Base-by-base conservation (phyloP, 2,113 vertebrate genomes). In the Diphyllodes magnificus region DNA sequence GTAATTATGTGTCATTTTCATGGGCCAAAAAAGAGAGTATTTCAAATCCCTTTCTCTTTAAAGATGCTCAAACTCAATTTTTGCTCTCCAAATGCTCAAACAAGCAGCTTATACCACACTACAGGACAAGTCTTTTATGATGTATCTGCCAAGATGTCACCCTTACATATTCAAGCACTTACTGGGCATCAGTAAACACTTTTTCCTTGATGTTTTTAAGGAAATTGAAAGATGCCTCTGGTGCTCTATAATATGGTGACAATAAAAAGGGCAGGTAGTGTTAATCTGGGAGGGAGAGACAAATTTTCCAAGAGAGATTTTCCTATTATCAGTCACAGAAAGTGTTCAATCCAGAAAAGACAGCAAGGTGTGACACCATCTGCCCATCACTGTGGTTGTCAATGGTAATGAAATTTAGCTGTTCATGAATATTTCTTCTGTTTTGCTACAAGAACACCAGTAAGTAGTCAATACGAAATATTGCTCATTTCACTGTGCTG, bases 281-380 rank as follows among this genome's bases (percentile, higher is more conserved):
- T 30, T 88, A 13, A 18, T 13, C 45, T 53, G 31, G 9, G 17
- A 90, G 5, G 6, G 18, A 87, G 8, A 70, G 22, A 60, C 0
- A 57, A 15, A 44, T 68, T 66, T 79, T 85, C 50, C 24, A n/a
- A 0, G 2, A 64, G 31, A 59, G 13, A 37, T 51, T 51, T 45
- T 39, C 40, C 21, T 20, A 22, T 84, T 90, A 69, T 78, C 75
- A 53, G 31, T 83, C 37, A 50, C 44, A 93, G 12, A 22, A 76
- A 72, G 5, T 6, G 8, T 57, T 82, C n/a, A 35, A 65, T 85
- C 18, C 66, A 72, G 35, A 37, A 49, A 79, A 61, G 66, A 65
- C 37, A 69, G 66, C 66, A 82, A 91, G 49, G 71, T 45, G 50
- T 83, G 68, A 94, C 71, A 90, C 85, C 85, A 86, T 88, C 92